Evolutionary conservation across 2,113 vertebrate genomes (phyloP), one percentile per base, ranked within the genome.

Genomic region (Poeciliopsis turrubarensis): DNA sequence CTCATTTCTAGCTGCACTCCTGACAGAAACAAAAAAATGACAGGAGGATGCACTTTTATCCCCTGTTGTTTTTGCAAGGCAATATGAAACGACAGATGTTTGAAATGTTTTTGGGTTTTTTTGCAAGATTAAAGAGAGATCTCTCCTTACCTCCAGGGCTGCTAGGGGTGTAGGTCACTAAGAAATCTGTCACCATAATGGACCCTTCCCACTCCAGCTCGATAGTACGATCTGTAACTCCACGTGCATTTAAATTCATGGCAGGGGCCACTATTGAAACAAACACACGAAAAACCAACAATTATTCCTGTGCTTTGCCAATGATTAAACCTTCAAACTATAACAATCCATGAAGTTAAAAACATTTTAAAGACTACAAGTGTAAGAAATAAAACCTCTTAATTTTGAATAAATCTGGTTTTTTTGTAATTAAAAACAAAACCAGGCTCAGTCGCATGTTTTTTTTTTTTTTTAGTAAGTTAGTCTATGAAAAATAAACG

Each of bases 151-250:
- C 95, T 75, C 94, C 96, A 0, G 92, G 94, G 72, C 89, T 94
- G 17, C 72, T 94, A 0, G 97, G 95, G 74, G 95, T 94, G 88
- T 98, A 99, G 3, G 96, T 98, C 83, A 99, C 70, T 4, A 98
- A 90, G 68, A 96, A 99, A 87, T 99, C 98, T 0, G 96, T 95
- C 88, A 96, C 93, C 80, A 96, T 93, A 66, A 94, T 86, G 0
- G 95, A 90, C 63, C 96, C 95, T 81, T 97, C 95, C 98, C 98
- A 99, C 10, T 94, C 94, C 90, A 99, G 92, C 81, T 97, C 96
- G 22, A 99, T 86, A 79, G 95, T 95, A 74, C 89, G 92, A 73
- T 98, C 97, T 0, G 96, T 95, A 82, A 97, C 92, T 8, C 93
- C 95, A 3, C 89, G 94, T 73, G 97, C 94, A 72, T 89, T 95